Evolutionary conservation across 2,797 vertebrate genomes (phyloP), one percentile per base, ranked within the genome.

Genomic region (Natrix natrix): DNA sequence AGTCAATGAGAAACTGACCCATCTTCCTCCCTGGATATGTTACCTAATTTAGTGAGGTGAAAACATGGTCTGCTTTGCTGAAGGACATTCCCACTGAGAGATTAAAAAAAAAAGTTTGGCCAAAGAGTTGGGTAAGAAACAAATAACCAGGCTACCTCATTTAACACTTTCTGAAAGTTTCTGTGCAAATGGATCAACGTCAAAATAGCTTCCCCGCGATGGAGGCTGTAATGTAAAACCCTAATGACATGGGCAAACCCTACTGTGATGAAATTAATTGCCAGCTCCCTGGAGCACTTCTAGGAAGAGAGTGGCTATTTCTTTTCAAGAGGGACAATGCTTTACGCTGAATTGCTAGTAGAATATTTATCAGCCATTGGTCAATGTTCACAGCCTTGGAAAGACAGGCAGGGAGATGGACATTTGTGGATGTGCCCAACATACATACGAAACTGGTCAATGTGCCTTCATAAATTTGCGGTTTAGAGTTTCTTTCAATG

Each of bases 361-460:
- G 91, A 91, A 91, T 91, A 91, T 91, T 91, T 86, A 91, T 91
- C 66, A 91, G 78, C 56, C 57, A 86, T 48, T 91, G 59, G 59
- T 59, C 59, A 87, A 91, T 63, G 43, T 48, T 48, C 59, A 87
- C 87, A 55, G 32, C 59, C 59, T 56, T 14, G n/a, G 52, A 87
- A 60, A 55, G n/a, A 87, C 16, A 22, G 24, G 1, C 86, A 88
- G 28, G 87, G 57, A 74, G 86, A 88, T 37, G 54, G 54, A 74
- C 60, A 20, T 43, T 48, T 37, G 60, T 37, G 8, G 87, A 52
- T 55, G 48, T 92, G 86, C 60, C 61, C 28, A 66, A 17, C 43
- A 89, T 89, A 78, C 4, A 0, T 69, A 89, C 13, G 1, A 92
- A 28, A 13, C 22, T 26, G 4, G 12, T 57, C 60, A 88, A 28